Percentiles rank a stretch among this genome's conserved stretches.
Conservation (phyloP, 1,140 invertebrate genomes). For the Eupristina koningsbergeri region DNA sequence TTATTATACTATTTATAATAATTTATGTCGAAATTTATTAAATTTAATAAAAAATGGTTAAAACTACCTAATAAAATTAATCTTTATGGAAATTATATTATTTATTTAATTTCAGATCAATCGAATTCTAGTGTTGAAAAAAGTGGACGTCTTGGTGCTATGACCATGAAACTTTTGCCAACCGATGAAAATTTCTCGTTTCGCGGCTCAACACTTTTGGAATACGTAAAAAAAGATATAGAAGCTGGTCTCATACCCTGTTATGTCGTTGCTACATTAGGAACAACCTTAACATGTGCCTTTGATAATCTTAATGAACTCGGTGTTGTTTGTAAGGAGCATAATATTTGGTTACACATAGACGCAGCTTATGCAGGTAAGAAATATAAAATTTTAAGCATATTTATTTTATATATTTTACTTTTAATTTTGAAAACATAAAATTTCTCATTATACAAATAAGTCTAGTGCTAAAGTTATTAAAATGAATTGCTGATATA, state of each 20-base stretch:
- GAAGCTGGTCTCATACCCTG: slow-evolving; percentile 84
- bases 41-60: no score
- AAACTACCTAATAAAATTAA: no score
- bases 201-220: slow-evolving; percentile 81
- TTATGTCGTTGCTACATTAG: slow-evolving; percentile 88
- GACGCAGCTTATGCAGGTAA: slow-evolving; percentile 90
- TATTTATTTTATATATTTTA: neutral
- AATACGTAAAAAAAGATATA: slow-evolving; percentile 84
- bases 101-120: slow-evolving; percentile 79
- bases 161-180: slow-evolving; percentile 86
- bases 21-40: no score
- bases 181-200: slow-evolving; percentile 83
- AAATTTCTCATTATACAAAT: neutral
- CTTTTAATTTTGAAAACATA: no score
- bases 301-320: slow-evolving; percentile 91
- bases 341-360: slow-evolving; percentile 89
- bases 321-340: slow-evolving; percentile 83
- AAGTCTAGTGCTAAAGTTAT: no score
- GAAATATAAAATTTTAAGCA: neutral
- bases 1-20: no score
- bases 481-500: no score
- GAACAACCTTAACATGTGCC: slow-evolving; percentile 93
- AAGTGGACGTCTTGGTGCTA: slow-evolving; percentile 85
- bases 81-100: no score
- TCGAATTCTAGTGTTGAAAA: slow-evolving; percentile 95